Evolutionary conservation across 2,113 vertebrate species (phyloP).

Genomic region (Danio rerio): GRCz12tu NC_133199.1:10093501-10094000

Average conservation of each 20-base stretch:
- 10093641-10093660: not conserved
- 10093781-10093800: not conserved
- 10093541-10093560: not conserved
- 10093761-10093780: conserved; percentile 25
- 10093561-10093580: too few species aligned
- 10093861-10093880: not conserved
- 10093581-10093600: not conserved
- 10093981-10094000: not conserved
- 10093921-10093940: not conserved
- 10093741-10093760: conserved; percentile 27
- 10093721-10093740: conserved; percentile 4
- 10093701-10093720: conserved; percentile 35
- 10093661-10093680: not conserved
- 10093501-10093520: conserved; percentile 43
- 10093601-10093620: not conserved
- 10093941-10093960: not conserved
- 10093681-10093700: not conserved
- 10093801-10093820: conserved; percentile 5
- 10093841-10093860: not conserved
- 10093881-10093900: not conserved
- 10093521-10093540: conserved; percentile 25
- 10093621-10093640: not conserved
- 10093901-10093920: not conserved
- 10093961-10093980: not conserved
- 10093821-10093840: not conserved